Base-by-base conservation (phyloP, 1,140 invertebrate species). In the Ephestia elutella region DNA sequence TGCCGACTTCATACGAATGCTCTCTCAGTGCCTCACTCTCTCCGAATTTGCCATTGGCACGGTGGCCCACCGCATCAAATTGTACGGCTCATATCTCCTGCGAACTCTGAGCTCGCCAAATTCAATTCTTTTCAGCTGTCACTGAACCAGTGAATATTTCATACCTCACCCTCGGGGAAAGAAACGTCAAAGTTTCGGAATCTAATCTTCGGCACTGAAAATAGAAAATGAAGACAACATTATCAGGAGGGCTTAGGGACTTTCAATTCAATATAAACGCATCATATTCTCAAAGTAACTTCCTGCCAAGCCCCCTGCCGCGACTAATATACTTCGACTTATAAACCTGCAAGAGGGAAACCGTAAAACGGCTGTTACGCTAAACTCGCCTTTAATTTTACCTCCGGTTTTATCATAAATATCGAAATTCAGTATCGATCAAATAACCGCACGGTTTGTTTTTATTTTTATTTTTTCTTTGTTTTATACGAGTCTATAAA, bases 81-180 rank as follows among this genome's bases (percentile, higher is more conserved):
- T 68, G 57, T 57, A 60, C 63, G 54, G 62, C 35, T 62, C 59
- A 21, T 62, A 20, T 50, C 51, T 18, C 49, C 18, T 49, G 49
- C 35, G 53, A 60, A 62, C 60, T 62, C 59, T 53, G 18, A 5
- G n/a, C 59, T 44, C 54, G 60, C 50, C 59, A 68, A 70, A 73
- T 70, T 70, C 68, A 59, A 73, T 70, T 73, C 68, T 63, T 69
- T 75, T 70, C 66, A 73, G 65, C 68, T 75, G 73, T 74, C 66
- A 73, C 66, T 58, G 28, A 56, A 64, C 50, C 60, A 19, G 64
- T 74, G 71, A 78, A 80, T 80, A 78, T 80, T 78, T 73, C 63
- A 69, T 71, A 56, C 62, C 59, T 67, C 57, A 56, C 62, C 35
- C 57, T 49, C 51, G 63, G 63, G 56, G 60, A 49, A 61, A 55